Evolutionary conservation across 2,888 invertebrate species (phyloP).

Genomic region (Danaus chrysippus): DNA sequence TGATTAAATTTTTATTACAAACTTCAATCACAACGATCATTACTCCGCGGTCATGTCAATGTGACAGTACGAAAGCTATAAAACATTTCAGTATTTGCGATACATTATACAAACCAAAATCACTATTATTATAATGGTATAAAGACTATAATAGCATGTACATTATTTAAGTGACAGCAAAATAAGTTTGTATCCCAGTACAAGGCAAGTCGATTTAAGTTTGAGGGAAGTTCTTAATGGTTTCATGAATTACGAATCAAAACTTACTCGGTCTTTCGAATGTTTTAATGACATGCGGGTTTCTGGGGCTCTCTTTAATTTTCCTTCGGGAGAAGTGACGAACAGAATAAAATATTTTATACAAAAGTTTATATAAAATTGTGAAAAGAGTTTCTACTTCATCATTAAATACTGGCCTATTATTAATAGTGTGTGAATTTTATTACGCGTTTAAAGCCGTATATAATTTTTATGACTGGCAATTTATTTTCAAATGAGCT

Average conservation of each 20-base stretch:
- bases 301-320: conserved; percentile 25
- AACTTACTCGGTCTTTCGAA: conserved; percentile 38
- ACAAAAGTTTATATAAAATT: neutral
- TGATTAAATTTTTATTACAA: too few relatives aligned
- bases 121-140: conserved; percentile 15
- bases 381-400: neutral
- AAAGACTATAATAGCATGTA: conserved; percentile 22
- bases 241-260: conserved; percentile 53
- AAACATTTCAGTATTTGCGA: conserved; percentile 11
- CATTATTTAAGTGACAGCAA: conserved; percentile 28
- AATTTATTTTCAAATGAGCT: too few relatives aligned
- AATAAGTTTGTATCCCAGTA: conserved; percentile 39
- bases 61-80: conserved; percentile 32
- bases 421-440: too few relatives aligned
- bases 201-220: conserved; percentile 61
- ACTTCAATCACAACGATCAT: conserved; percentile 33
- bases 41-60: conserved; percentile 38
- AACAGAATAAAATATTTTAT: conserved; percentile 3
- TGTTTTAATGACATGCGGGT: conserved; percentile 36
- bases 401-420: too few relatives aligned
- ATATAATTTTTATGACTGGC: too few relatives aligned
- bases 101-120: conserved; percentile 10
- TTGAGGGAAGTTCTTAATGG: conserved; percentile 52
- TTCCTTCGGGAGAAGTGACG: conserved; percentile 15
- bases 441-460: too few relatives aligned